These are phyloP conservation scores for Lasioglossum pauxillum DNA, from an alignment of 2,888 invertebrate species.

Conservation along the genomic window DNA sequence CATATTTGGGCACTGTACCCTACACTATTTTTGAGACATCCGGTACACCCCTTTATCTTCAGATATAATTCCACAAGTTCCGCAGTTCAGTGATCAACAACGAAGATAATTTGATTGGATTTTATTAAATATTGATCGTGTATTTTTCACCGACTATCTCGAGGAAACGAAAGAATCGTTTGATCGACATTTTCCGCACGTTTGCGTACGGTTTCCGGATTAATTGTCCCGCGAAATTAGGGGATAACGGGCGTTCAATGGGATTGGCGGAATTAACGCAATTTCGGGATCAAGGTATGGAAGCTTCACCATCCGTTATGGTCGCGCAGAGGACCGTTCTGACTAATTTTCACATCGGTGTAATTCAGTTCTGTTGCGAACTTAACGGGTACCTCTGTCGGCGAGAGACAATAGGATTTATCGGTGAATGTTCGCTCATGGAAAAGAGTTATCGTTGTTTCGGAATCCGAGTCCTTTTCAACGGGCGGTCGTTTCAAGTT, in stretches of 20 bases:
- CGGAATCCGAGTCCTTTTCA: neutral
- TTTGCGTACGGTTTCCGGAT: conserved; percentile 12
- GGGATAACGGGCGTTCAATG: conserved; percentile 24
- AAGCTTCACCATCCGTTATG: neutral
- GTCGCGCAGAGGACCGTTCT: neutral
- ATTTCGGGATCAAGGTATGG: conserved; percentile 19
- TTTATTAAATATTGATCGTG: too few relatives aligned
- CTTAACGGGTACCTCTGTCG: neutral
- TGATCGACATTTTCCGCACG: neutral
- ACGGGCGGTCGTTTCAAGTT: neutral
- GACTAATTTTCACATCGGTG: neutral
- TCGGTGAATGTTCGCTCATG: neutral
- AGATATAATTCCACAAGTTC: too few relatives aligned
- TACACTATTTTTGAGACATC: too few relatives aligned
- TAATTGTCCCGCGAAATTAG: conserved; percentile 38
- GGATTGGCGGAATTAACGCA: conserved; percentile 47
- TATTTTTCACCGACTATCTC: neutral
- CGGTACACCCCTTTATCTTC: too few relatives aligned
- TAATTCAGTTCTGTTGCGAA: neutral
- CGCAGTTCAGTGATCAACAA: too few relatives aligned
- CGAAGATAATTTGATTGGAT: too few relatives aligned
- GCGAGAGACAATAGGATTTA: neutral
- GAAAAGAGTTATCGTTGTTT: neutral
- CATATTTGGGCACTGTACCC: too few relatives aligned
- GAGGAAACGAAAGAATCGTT: neutral